Evolutionary conservation across 92 coral and sea anemone genomes (phyloP), one percentile per base, ranked within the genome.

Genomic region (Nematostella vectensis): DNA sequence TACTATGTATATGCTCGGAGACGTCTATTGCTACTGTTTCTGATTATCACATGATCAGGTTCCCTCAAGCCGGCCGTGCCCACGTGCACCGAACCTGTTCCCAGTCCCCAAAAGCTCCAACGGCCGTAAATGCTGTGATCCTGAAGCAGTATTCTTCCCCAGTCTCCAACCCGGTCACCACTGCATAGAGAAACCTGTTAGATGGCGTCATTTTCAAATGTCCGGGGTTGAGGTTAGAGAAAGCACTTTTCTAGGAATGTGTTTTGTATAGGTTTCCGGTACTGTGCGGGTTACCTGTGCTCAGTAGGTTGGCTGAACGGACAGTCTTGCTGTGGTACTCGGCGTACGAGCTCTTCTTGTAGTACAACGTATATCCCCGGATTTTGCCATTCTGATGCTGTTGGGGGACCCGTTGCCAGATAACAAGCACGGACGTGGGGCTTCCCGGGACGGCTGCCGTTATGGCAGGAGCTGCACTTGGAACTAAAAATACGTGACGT

Each of bases 381-480:
- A 51, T 50, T 17, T 47, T 21, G 28, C 77, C 58, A 56, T 61
- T 64, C 19, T 56, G 57, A 11, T 38, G 62, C 0, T 38, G 17
- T 25, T 31, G 11, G 40, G 77, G 62, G n/a, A 61, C 68, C 49
- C 61, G 47, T 70, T 70, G 23, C 77, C 77, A 51, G 27, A 26
- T 47, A 18, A 61, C 61, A 29, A 45, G 17, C 27, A 71, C 48
- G 3, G 62, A 56, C 53, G 64, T 50, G 6, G 69, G 21, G 27
- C 25, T 63, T 20, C 25, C 10, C 4, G 69, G 45, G 3, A 24
- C 21, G 24, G 21, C 59, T 2, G 69, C 30, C 15, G 75, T 72
- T 19, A 66, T 78, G 19, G 67, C 68, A 61, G 81, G 93, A 31
- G 80, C 74, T 26, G 8, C 51, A 21, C 52, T 77, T 3, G 72